Base-by-base conservation (phyloP, 2,888 invertebrate species). In the Ornithoptera priamus region DNA sequence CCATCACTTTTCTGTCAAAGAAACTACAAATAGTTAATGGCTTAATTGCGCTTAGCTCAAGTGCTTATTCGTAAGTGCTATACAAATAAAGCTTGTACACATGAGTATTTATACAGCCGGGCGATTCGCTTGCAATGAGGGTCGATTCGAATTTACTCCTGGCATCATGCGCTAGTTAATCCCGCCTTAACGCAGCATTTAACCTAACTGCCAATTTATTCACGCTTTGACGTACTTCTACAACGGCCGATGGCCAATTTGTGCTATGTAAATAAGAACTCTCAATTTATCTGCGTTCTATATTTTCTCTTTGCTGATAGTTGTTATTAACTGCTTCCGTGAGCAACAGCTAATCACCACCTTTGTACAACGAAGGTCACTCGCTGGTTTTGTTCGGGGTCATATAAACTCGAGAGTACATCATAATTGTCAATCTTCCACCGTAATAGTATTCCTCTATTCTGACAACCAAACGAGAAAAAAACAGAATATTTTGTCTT, bases 121-220 rank as follows among this genome's bases (percentile, higher is more conserved):
- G 68, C 76, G 81, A 79, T 77, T 81, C 72, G 76, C 74, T 73
- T 72, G 72, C 76, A 67, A 59, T 68, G 79, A 81, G 81, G 81
- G 81, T 77, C 77, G 79, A 77, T 75, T 76, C 73, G 75, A 84
- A 81, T 86, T 87, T 85, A 82, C 82, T 78, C 75, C 80, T 80
- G 83, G 85, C 79, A 85, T 82, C 80, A 82, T 84, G 85, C 84
- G 78, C 82, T 78, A 79, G 78, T 83, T 81, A 76, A 78, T 78
- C 78, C 78, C 72, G 76, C 80, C 78, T 80, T 79, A 70, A 72
- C 70, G 70, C 70, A 67, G 70, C 70, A 70, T 70, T 70, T 70
- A 70, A 68, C 63, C 69, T 70, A 70, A 70, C 64, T 53, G 64
- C 70, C 70, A 70, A 67, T 70, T 70, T 67, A 70, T 70, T 64